Base-by-base conservation (phyloP, 2,797 vertebrate genomes). In the Sylvia borin region DNA sequence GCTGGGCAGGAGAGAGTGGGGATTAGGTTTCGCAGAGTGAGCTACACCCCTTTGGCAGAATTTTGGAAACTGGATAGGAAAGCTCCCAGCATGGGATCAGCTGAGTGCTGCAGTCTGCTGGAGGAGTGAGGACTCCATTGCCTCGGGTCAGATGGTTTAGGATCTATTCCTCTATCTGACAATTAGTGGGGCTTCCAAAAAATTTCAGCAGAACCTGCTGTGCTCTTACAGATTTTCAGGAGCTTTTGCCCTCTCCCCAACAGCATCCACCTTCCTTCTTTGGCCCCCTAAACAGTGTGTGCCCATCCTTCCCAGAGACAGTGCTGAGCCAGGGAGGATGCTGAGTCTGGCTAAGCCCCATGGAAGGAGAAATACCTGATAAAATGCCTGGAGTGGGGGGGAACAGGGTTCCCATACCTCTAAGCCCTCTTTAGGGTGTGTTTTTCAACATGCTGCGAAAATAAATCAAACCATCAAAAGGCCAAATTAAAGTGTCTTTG, bases 21-120 rank as follows among this genome's bases (percentile, higher is more conserved):
- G 34, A 89, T 7, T 34, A 68, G 9, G 40, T 50, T 68, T 64
- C 31, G 53, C 75, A 54, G 25, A 34, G n/a, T 64, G 24, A 64
- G 18, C 21, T 25, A 9, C 34, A 50, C 3, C 3, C 38, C 15
- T 38, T 16, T 15, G 19, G 25, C 20, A 75, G 61, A 20, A 12
- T 31, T 80, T 32, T 43, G 76, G 58, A 36, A 54, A 32, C 0
- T 0, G 38, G 36, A 29, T 2, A 45, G 58, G 74, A 70, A 26
- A 5, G 32, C 5, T 73, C 11, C 24, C 36, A 57, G 47, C 11
- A 50, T 0, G 0, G 38, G 67, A 29, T 38, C 13, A 9, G 40
- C 43, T 21, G 51, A 76, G 58, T 0, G 0, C 6, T 65, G 43
- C 53, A 55, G n/a, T 16, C 38, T 70, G 60, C 55, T 32, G 43